phyloP scores from a whole-genome alignment of 2,113 vertebrate species.

The Psephotus haematonotus region DNA sequence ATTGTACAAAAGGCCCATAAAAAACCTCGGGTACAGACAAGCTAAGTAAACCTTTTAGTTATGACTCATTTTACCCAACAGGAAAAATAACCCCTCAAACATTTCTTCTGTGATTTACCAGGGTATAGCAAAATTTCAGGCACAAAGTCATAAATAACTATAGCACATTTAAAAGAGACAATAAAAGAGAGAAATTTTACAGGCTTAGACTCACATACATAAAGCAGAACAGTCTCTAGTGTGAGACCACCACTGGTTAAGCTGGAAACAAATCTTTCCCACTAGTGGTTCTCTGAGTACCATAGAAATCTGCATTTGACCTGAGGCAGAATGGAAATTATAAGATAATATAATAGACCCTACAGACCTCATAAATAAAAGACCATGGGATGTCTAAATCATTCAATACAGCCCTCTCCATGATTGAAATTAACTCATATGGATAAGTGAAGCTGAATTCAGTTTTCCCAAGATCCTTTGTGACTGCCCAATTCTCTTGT shows the following conservation, averaged over 20 bases:
- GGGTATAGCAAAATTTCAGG: not conserved
- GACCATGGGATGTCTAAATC: not conserved
- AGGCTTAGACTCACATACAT: not conserved
- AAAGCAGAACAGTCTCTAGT: not conserved
- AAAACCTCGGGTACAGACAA: not conserved
- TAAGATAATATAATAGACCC: slow-evolving; percentile 32
- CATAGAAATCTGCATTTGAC: slow-evolving; percentile 27
- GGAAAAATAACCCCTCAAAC: not conserved
- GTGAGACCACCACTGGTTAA: not conserved
- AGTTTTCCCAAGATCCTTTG: not conserved
- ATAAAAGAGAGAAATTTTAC: not conserved
- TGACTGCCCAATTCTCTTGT: not conserved
- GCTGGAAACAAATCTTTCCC: not conserved
- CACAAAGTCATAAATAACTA: not conserved
- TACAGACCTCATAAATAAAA: not conserved
- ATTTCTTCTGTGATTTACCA: not conserved
- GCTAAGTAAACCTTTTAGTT: not conserved
- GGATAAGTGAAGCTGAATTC: not conserved
- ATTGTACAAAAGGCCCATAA: not conserved
- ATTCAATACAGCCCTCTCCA: not conserved
- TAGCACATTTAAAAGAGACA: not conserved
- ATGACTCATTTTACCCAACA: not conserved
- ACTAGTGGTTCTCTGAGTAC: not conserved
- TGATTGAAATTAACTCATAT: not conserved
- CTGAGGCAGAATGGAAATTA: slow-evolving; percentile 27